A percentile compares a stretch with the other conserved stretches of the same genome.
Evolutionary conservation across 2,113 vertebrate genomes (phyloP).

Genomic region (Elephas maximus): DNA sequence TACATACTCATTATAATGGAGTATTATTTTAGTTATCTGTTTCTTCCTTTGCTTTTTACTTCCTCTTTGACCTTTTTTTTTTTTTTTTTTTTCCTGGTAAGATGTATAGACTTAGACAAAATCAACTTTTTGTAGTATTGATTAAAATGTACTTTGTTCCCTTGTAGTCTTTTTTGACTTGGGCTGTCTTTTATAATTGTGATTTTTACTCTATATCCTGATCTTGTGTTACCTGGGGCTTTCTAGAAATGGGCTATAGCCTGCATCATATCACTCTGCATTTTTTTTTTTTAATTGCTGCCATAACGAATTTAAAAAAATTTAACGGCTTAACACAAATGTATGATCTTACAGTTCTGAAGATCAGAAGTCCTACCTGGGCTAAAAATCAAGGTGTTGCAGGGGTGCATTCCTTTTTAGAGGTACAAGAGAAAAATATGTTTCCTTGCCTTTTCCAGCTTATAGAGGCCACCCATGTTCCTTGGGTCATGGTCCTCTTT

Average conservation of each 20-base stretch:
- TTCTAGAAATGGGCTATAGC: not conserved
- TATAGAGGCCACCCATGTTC: too few relatives aligned
- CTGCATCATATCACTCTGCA: not conserved
- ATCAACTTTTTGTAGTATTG: not conserved
- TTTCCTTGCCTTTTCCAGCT: too few relatives aligned
- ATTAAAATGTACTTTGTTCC: not conserved
- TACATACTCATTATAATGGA: not conserved
- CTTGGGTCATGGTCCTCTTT: not conserved
- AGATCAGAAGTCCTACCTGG: not conserved
- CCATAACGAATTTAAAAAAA: not conserved
- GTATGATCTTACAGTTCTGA: not conserved
- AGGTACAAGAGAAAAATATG: too few relatives aligned
- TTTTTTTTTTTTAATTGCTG: not conserved
- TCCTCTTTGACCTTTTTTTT: not conserved
- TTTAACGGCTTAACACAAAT: not conserved
- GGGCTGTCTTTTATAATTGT: not conserved
- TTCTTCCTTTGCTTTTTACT: not conserved
- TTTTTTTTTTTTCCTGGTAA: not conserved
- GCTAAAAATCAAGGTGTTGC: not conserved
- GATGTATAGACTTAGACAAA: conserved; percentile 25
- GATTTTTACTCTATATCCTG: not conserved
- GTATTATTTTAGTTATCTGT: not conserved
- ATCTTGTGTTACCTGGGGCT: not conserved
- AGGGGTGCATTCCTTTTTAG: too few relatives aligned
- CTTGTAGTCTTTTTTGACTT: not conserved